Evolutionary conservation across 2,113 vertebrate species (phyloP).

Genomic region (Takifugu flavidus): DNA sequence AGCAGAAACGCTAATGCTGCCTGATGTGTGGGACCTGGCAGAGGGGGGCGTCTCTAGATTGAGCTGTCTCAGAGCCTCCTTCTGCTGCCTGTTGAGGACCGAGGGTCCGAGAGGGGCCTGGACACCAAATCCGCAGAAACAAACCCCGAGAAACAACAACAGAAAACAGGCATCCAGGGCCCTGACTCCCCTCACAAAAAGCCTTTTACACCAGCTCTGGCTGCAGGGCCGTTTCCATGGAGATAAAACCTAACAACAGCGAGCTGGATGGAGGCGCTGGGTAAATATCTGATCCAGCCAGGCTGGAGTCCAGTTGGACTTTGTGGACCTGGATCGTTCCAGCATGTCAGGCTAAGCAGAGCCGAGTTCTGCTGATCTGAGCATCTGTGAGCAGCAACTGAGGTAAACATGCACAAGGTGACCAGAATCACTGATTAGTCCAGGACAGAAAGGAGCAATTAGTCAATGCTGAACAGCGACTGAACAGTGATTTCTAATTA

Average conservation of each 20-base stretch:
- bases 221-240: slow-evolving; percentile 51
- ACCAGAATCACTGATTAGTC: neutral
- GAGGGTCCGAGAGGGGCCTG: slow-evolving; percentile 49
- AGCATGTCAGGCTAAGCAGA: slow-evolving; percentile 18
- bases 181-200: slow-evolving; percentile 43
- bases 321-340: slow-evolving; percentile 34
- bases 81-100: slow-evolving; percentile 23
- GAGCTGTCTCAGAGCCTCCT: slow-evolving; percentile 43
- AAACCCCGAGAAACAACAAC: slow-evolving; percentile 43
- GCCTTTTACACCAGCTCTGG: slow-evolving; percentile 33
- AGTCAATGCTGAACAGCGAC: too few species aligned
- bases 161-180: slow-evolving; percentile 42
- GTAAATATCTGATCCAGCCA: slow-evolving; percentile 41
- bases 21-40: slow-evolving; percentile 25
- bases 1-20: slow-evolving; percentile 15
- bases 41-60: slow-evolving; percentile 39
- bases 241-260: slow-evolving; percentile 42
- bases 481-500: too few species aligned
- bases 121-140: slow-evolving; percentile 62
- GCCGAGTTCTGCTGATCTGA: slow-evolving; percentile 5
- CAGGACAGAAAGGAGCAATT: too few species aligned
- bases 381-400: neutral
- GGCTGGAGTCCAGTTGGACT: slow-evolving; percentile 50
- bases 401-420: neutral
- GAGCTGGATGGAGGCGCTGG: slow-evolving; percentile 17